Evolutionary conservation across 2,113 vertebrate species (phyloP).

Genomic region (Nibea albiflora): DNA sequence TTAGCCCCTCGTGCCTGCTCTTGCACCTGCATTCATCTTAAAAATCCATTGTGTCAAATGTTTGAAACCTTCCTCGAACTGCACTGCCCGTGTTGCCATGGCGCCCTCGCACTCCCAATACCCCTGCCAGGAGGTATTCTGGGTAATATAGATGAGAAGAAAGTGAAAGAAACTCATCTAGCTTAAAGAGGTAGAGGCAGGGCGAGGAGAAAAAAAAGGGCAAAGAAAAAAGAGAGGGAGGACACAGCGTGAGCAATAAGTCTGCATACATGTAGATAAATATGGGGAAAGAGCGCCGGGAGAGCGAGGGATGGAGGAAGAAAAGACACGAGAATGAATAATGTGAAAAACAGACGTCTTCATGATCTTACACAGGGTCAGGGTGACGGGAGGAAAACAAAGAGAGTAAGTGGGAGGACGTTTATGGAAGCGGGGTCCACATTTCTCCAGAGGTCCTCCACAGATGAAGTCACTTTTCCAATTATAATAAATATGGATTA

Average conservation of each 20-base stretch:
- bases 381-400: background rate
- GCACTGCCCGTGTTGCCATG: constrained; percentile 41
- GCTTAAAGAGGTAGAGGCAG: constrained; percentile 7
- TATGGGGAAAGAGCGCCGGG: background rate
- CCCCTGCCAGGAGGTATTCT: constrained; percentile 19
- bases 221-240: constrained; percentile 15
- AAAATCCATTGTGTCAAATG: constrained; percentile 2
- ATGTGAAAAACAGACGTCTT: constrained; percentile 18
- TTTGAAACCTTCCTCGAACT: background rate
- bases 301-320: background rate
- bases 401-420: background rate
- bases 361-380: background rate
- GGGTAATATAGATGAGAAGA: constrained; percentile 8
- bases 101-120: constrained; percentile 17
- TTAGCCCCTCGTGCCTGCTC: background rate
- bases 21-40: background rate
- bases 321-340: background rate
- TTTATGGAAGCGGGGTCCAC: background rate
- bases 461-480: background rate
- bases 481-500: constrained; percentile 45
- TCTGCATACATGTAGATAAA: constrained; percentile 46
- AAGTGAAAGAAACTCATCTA: constrained; percentile 23
- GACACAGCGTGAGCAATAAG: constrained; percentile 16
- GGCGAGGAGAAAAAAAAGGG: background rate
- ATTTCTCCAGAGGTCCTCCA: constrained; percentile 19